Conservation (phyloP, 2,888 invertebrate genomes). For the Dolichomitus sp. region DNA sequence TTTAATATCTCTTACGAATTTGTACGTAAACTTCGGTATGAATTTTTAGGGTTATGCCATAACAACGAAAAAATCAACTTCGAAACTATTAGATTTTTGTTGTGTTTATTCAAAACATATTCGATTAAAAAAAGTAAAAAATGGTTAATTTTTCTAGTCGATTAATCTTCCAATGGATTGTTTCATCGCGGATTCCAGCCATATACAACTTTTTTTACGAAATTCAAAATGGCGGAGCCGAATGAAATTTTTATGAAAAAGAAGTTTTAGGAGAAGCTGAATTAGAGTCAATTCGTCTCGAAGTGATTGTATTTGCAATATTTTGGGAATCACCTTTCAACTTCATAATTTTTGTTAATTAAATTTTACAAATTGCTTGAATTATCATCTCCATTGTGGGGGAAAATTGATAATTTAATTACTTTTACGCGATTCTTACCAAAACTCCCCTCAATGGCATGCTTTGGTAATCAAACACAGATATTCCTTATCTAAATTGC, state of each 20-base stretch:
- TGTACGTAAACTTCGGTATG: neutral
- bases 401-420: no score
- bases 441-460: no score
- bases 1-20: neutral
- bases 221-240: neutral
- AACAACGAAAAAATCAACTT: neutral
- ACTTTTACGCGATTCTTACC: no score
- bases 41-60: neutral
- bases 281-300: neutral
- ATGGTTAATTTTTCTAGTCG: neutral
- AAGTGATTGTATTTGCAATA: no score
- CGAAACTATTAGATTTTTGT: neutral
- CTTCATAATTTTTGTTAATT: neutral
- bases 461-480: no score
- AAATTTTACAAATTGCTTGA: neutral
- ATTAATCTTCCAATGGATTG: neutral
- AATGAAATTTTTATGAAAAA: no score
- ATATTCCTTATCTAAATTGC: no score
- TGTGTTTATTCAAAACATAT: neutral
- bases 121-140: neutral
- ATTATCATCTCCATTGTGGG: neutral
- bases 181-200: no score
- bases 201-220: neutral
- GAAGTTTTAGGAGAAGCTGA: neutral
- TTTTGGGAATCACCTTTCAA: no score